Percentiles rank a stretch among this genome's conserved stretches.
phyloP scores from a whole-genome alignment of 1,140 invertebrate species.

The Pseudobourletiella spinata region DNA sequence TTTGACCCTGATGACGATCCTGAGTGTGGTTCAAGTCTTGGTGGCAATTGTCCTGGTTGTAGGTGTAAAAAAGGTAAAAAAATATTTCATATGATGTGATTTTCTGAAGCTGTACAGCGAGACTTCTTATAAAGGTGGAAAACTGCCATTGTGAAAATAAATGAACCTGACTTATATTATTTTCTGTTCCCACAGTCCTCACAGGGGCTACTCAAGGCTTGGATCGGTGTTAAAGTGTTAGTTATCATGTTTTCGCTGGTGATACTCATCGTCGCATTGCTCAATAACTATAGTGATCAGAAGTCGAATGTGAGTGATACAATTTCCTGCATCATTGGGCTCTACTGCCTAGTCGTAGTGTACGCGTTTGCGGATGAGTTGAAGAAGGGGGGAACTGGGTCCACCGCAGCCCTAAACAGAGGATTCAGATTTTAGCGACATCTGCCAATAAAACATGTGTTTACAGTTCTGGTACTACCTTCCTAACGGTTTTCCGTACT shows the following conservation, averaged over 20 bases:
- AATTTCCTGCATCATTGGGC: background rate
- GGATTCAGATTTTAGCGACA: no score
- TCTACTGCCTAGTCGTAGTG: background rate
- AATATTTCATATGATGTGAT: no score
- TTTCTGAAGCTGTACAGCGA: no score
- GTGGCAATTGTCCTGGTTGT: background rate
- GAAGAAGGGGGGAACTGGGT: background rate
- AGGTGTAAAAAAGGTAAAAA: background rate
- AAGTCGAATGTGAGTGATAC: background rate
- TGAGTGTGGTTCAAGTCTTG: background rate
- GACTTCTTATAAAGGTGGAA: no score
- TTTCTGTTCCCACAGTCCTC: background rate
- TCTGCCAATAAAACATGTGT: no score
- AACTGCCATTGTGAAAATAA: no score
- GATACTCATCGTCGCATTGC: background rate
- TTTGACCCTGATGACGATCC: background rate
- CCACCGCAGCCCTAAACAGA: background rate
- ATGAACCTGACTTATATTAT: background rate
- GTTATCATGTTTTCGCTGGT: background rate
- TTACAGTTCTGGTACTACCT: no score
- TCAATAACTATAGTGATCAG: background rate
- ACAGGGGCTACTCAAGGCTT: background rate
- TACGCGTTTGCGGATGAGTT: background rate
- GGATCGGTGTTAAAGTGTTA: background rate
- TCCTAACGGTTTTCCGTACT: no score